Conservation (phyloP, 2,888 invertebrate genomes). For the Heliconius charithonia region DNA sequence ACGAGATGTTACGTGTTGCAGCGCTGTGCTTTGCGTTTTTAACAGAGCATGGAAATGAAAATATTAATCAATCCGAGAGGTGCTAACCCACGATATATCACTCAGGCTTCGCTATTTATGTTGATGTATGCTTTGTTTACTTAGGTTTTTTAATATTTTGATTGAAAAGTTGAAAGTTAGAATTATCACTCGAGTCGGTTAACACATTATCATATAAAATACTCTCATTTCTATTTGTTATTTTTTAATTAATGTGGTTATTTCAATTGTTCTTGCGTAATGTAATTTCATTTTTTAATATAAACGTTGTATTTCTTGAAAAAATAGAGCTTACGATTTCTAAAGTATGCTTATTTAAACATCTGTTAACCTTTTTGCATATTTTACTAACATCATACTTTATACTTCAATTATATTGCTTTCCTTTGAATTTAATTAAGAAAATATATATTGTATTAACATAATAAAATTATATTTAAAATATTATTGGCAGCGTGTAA, state of each 20-base stretch:
- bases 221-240: conserved; percentile 1
- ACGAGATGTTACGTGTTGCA: too few species aligned
- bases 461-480: too few species aligned
- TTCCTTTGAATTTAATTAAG: too few species aligned
- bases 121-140: not conserved
- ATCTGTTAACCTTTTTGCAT: not conserved
- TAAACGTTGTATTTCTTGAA: not conserved
- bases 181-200: not conserved
- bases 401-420: not conserved
- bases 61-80: not conserved
- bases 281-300: not conserved
- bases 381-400: not conserved
- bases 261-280: conserved; percentile 5
- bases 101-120: not conserved
- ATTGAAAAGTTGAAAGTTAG: not conserved
- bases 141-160: not conserved
- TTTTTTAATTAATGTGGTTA: not conserved
- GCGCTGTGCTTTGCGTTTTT: too few species aligned
- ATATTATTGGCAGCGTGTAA: too few species aligned
- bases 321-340: not conserved
- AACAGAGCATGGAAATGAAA: too few species aligned
- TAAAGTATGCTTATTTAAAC: not conserved
- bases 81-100: not conserved
- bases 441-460: too few species aligned
- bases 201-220: conserved; percentile 1